Conservation (phyloP, 1,140 invertebrate species). For the Thaumatotibia leucotreta region DNA sequence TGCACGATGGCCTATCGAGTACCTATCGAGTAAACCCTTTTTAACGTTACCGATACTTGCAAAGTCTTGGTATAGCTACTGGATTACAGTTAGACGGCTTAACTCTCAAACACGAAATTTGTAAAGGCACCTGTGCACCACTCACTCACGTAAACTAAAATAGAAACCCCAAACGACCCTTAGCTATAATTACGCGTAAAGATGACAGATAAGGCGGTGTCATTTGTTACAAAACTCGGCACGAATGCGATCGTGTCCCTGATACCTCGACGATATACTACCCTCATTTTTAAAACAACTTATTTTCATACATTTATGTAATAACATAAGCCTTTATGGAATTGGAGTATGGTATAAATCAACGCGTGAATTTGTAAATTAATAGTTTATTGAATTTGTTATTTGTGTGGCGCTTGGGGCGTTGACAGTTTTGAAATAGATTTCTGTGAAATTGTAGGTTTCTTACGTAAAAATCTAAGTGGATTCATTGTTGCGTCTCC, state of each 20-base stretch:
- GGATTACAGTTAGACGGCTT: too few relatives aligned
- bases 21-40: too few relatives aligned
- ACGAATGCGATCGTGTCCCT: conserved; percentile 38
- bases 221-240: conserved; percentile 48
- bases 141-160: neutral
- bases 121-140: too few relatives aligned
- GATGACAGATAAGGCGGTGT: conserved; percentile 43
- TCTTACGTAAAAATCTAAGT: neutral
- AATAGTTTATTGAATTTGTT: conserved; percentile 12
- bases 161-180: conserved; percentile 2
- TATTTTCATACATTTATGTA: neutral
- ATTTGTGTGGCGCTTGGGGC: neutral
- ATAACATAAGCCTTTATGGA: neutral
- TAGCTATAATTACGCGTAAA: conserved; percentile 32
- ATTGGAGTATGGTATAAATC: neutral
- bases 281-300: neutral
- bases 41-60: too few relatives aligned
- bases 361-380: neutral
- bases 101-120: too few relatives aligned
- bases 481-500: neutral
- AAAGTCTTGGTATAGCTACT: too few relatives aligned
- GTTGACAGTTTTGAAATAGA: neutral
- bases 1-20: too few relatives aligned
- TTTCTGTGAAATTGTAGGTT: neutral
- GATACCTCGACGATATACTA: neutral